Evolutionary conservation across 2,113 vertebrate genomes (phyloP), one percentile per base, ranked within the genome.

Genomic region (Lepisosteus oculatus): DNA sequence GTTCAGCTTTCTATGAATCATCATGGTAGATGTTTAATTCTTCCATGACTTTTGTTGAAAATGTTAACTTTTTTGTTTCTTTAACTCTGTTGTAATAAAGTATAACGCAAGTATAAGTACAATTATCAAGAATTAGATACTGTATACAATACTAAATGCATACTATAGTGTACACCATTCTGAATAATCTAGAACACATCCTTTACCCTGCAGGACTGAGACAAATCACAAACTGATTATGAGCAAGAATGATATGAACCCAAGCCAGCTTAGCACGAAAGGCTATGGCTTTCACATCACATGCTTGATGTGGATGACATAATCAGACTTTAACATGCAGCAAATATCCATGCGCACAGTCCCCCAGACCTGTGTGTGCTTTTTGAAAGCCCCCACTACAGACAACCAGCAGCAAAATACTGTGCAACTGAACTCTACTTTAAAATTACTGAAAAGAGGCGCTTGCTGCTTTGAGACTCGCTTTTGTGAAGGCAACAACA

Each of bases 401-500:
- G 29, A 29, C 29, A 29, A 29, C 29, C 29, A 29, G 29, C 29
- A 29, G 29, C 29, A 29, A 29, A 29, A 29, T 29, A 29, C 29
- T 51, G 47, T 51, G 47, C 9, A 51, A 51, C 47, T 51, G 9
- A 51, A 51, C 5, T 51, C 47, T 51, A 51, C 47, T 51, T 5
- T 51, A 9, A 51, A 6, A 9, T 6, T 1, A 6, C 47, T 9
- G 9, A 5, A 29, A 29, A 29, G 29, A 29, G 29, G 29, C 29
- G 29, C 29, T 29, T 29, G 79, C 77, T 70, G 63, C 67, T 29
- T 43, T 3, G 12, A 57, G 70, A 67, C 61, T 79, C 72, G 69
- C 75, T 57, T 74, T 72, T 65, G 68, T 76, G 71, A 78, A 84
- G 74, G 76, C 62, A 29, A 64, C 63, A 13, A 47, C 70, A 79